phyloP scores from a whole-genome alignment of 2,888 invertebrate species.

The Ashinkailepas kermadecensis region DNA sequence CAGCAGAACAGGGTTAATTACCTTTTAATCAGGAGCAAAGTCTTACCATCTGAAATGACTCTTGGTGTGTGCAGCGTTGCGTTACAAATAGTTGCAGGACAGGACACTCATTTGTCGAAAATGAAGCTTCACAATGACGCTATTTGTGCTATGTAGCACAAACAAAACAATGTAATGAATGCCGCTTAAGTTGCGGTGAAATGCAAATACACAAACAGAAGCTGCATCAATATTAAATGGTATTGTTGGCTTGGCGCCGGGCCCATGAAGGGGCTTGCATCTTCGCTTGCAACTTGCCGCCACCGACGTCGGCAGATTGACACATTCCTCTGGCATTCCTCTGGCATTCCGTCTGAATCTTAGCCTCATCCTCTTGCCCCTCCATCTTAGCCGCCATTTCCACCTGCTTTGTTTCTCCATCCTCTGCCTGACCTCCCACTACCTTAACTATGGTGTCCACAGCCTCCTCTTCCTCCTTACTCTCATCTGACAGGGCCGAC shows the following conservation, averaged over 20 bases:
- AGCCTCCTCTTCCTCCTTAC: no score
- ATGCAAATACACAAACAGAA: no score
- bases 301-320: no score
- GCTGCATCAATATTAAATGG: no score
- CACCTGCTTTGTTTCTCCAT: neutral
- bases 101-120: neutral
- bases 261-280: no score
- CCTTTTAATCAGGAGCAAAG: neutral
- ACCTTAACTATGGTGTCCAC: no score
- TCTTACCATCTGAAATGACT: neutral
- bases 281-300: no score
- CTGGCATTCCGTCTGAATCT: neutral
- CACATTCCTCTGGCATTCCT: neutral
- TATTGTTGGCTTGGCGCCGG: no score
- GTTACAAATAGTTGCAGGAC: neutral
- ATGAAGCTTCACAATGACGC: neutral
- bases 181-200: no score
- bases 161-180: no score
- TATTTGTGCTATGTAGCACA: neutral
- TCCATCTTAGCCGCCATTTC: neutral
- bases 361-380: neutral
- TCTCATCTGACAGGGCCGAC: no score
- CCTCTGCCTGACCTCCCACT: neutral
- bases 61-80: neutral
- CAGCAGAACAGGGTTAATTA: neutral